phyloP scores from a whole-genome alignment of 64 coral and sea anemone genomes.

The Cladopsammia gracilis region DNA sequence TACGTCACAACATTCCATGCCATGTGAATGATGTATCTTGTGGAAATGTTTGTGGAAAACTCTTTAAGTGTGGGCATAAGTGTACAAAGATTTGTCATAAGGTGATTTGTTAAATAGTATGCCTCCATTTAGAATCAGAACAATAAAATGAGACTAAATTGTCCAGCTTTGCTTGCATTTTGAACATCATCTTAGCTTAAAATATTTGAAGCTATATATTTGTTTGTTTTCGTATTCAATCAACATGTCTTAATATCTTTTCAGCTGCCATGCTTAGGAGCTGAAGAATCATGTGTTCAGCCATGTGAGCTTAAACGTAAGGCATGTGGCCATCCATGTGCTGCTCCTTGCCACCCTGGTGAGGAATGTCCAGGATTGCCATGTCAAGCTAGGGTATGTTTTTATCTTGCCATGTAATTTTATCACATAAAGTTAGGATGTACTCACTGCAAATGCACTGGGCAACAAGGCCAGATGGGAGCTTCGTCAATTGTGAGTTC shows the following conservation, averaged over 20 bases:
- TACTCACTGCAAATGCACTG: too few relatives aligned
- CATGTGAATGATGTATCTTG: conserved; percentile 90
- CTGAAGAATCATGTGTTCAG: conserved; percentile 64
- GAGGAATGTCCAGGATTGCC: conserved; percentile 55
- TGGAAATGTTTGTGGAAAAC: conserved; percentile 78
- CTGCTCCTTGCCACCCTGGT: conserved; percentile 56
- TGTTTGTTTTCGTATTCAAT: background rate
- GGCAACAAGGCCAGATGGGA: too few relatives aligned
- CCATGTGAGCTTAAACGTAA: conserved; percentile 76
- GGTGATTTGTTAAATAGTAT: conserved; percentile 25
- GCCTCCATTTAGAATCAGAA: too few relatives aligned
- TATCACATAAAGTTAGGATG: background rate
- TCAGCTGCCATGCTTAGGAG: conserved; percentile 60
- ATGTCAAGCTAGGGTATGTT: conserved; percentile 80
- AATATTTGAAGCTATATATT: background rate
- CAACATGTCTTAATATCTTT: background rate
- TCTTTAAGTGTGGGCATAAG: conserved; percentile 74
- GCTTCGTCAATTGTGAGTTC: too few relatives aligned
- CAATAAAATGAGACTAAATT: background rate
- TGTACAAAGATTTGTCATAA: conserved; percentile 81
- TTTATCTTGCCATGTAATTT: background rate
- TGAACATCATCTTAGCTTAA: too few relatives aligned
- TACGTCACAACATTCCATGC: conserved; percentile 82
- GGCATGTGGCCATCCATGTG: conserved; percentile 85
- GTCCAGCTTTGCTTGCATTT: too few relatives aligned